Evolutionary conservation across 2,888 invertebrate genomes (phyloP).

Genomic region (Ectemnius cavifrons): DNA sequence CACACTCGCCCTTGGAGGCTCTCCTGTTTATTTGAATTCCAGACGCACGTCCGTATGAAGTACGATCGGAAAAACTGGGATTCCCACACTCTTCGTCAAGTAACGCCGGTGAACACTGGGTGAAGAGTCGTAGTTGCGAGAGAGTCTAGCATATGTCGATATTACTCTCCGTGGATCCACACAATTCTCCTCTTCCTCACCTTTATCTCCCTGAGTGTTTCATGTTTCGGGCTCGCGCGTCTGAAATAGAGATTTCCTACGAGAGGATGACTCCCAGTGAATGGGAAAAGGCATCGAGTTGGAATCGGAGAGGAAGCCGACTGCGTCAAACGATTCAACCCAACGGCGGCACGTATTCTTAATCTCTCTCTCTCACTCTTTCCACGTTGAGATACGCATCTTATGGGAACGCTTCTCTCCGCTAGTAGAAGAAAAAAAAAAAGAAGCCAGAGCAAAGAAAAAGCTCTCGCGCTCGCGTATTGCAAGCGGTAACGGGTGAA

Average conservation of each 20-base stretch:
- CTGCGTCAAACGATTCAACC: constrained; percentile 65
- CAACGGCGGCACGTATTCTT: constrained; percentile 65
- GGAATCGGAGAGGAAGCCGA: constrained; percentile 20
- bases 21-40: constrained; percentile 61
- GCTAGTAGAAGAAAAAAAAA: constrained; percentile 44
- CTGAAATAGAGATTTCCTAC: constrained; percentile 28
- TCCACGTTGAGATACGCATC: constrained; percentile 66
- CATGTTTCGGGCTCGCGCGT: constrained; percentile 32
- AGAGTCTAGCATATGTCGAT: no score
- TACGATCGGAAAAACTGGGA: constrained; percentile 53
- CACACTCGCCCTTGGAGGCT: constrained; percentile 17
- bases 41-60: constrained; percentile 50
- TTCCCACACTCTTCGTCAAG: constrained; percentile 52
- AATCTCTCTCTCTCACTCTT: background rate
- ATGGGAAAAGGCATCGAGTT: constrained; percentile 21
- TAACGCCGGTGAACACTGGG: no score
- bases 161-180: no score
- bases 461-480: background rate
- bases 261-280: constrained; percentile 10
- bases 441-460: constrained; percentile 12
- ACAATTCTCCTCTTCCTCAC: no score
- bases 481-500: constrained; percentile 34
- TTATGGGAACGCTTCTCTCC: constrained; percentile 67
- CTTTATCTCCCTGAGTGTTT: background rate
- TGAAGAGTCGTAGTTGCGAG: no score